Conservation (phyloP, 2,113 vertebrate species). For the Phycodurus eques region DNA sequence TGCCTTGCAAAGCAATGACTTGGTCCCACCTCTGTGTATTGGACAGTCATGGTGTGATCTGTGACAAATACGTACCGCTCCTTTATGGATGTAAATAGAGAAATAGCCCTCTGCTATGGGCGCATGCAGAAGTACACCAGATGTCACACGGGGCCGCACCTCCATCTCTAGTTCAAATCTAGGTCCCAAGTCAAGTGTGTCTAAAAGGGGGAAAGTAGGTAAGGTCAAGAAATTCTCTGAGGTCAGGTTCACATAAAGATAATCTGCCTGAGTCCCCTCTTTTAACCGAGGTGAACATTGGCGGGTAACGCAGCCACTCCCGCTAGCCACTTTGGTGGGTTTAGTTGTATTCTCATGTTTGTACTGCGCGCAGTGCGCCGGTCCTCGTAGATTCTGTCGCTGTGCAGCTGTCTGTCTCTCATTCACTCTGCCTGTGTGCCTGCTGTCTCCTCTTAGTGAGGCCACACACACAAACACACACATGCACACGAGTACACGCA, state of each 20-base stretch:
- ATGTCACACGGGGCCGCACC: constrained; percentile 85
- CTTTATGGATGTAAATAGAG: constrained; percentile 83
- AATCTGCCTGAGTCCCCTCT: neutral
- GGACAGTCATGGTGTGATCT: neutral
- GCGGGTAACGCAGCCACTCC: too few relatives aligned
- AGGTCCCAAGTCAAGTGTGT: constrained; percentile 82
- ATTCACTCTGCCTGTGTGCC: too few relatives aligned
- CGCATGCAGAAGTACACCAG: constrained; percentile 84
- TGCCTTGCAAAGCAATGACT: too few relatives aligned
- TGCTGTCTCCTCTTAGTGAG: too few relatives aligned
- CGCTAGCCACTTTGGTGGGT: too few relatives aligned
- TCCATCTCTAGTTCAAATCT: constrained; percentile 89
- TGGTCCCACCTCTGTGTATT: neutral
- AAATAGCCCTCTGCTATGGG: constrained; percentile 79
- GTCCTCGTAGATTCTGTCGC: too few relatives aligned
- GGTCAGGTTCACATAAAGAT: neutral
- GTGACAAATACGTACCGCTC: constrained; percentile 70
- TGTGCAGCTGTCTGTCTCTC: too few relatives aligned
- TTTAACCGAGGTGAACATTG: neutral
- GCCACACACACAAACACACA: too few relatives aligned
- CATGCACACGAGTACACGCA: too few relatives aligned
- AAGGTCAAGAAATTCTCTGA: neutral
- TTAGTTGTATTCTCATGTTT: too few relatives aligned
- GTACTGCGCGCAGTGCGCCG: too few relatives aligned
- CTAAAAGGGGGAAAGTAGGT: constrained; percentile 60